Percentiles rank a stretch among this genome's conserved stretches.
Conservation (phyloP, 2,113 vertebrate genomes). For the Empidonax alnorum region DNA sequence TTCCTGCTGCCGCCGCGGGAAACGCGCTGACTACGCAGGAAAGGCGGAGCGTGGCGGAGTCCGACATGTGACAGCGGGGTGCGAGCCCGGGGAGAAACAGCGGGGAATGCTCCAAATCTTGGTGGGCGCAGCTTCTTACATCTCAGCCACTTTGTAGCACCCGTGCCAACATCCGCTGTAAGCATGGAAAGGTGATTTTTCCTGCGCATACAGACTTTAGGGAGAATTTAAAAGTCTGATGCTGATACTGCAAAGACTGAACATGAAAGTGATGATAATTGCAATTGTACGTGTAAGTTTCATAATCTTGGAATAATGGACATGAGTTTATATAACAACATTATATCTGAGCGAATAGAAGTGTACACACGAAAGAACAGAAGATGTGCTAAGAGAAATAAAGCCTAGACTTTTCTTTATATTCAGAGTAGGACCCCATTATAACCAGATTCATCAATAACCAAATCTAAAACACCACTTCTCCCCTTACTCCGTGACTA, state of each 20-base stretch:
- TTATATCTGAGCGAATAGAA: background rate
- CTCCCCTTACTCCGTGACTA: background rate
- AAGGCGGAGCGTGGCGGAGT: background rate
- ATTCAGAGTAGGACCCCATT: background rate
- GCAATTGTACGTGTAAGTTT: background rate
- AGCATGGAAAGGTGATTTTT: background rate
- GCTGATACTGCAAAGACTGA: background rate
- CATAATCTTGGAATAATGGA: background rate
- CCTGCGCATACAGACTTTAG: accelerated
- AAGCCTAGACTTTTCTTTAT: background rate
- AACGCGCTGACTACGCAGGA: background rate
- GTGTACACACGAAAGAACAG: background rate
- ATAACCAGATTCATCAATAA: background rate
- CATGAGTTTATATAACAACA: background rate
- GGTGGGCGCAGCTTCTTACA: background rate
- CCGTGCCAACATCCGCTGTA: background rate
- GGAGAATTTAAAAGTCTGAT: background rate
- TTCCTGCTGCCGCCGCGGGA: background rate
- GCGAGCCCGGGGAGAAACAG: background rate
- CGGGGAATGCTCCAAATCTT: background rate
- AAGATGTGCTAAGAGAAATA: background rate
- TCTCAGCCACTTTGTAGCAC: background rate
- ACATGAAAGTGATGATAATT: background rate
- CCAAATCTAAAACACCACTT: background rate
- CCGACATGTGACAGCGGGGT: background rate